Evolutionary conservation across 2,797 vertebrate genomes (phyloP).

Genomic region (Micromesistius poutassou): DNA sequence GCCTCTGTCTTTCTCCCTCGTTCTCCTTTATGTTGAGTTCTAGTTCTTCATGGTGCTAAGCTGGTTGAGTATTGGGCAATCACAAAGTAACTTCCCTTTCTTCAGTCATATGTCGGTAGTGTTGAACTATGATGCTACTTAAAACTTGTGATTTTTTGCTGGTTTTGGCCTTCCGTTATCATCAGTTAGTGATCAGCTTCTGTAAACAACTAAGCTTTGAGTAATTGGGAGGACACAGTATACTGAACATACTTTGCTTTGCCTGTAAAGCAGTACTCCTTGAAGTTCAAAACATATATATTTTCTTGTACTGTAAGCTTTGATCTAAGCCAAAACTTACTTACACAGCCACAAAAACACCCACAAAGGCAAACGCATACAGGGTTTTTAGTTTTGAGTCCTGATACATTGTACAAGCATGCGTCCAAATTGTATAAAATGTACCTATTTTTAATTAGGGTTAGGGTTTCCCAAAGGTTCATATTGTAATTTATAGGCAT

Average conservation of each 20-base stretch:
- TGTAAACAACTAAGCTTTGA: background rate
- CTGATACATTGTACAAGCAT: background rate
- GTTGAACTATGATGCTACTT: no score
- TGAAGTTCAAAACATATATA: no score
- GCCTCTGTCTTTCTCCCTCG: background rate
- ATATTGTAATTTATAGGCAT: background rate
- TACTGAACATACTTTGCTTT: no score
- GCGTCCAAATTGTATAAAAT: background rate
- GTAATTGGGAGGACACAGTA: no score
- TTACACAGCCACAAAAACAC: background rate
- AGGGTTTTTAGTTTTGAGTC: background rate
- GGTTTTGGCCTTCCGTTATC: background rate
- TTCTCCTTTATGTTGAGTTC: background rate
- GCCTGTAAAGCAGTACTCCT: no score
- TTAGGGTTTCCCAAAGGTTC: background rate
- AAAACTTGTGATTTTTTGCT: background rate
- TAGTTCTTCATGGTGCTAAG: background rate
- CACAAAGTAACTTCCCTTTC: background rate
- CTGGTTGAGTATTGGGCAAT: background rate
- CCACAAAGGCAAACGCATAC: background rate
- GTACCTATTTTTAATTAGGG: no score
- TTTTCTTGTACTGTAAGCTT: no score
- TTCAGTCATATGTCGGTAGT: background rate
- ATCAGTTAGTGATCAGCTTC: no score
- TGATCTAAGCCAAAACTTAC: background rate